A percentile compares a stretch with the other conserved stretches of the same genome.
Conservation (phyloP, 64 coral and sea anemone species). For the Trachythela sp. region DNA sequence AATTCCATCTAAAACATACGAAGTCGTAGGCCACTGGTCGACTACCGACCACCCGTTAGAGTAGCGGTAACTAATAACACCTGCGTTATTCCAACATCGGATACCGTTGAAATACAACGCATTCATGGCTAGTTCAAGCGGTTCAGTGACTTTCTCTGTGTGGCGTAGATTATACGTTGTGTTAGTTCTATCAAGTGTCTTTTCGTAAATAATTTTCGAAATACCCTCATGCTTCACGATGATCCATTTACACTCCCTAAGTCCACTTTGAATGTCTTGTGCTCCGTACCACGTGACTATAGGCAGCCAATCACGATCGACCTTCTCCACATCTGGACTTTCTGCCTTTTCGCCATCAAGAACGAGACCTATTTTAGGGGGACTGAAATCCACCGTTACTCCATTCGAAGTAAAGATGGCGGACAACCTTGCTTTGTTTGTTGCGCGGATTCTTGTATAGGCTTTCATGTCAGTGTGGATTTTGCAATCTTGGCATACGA, state of each 20-base stretch:
- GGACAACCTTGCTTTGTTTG: constrained; percentile 53
- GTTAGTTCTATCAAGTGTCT: not conserved
- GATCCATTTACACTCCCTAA: not conserved
- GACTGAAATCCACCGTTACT: constrained; percentile 55
- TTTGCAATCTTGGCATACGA: constrained; percentile 27
- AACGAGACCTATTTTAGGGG: constrained; percentile 35
- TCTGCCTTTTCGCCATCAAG: constrained; percentile 30
- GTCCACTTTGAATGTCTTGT: not conserved
- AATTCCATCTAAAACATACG: constrained; percentile 49
- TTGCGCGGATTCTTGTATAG: constrained; percentile 43
- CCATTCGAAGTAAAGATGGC: constrained; percentile 61
- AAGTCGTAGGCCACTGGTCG: not conserved
- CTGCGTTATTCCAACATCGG: not conserved
- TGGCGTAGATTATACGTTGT: not conserved
- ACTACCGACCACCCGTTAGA: not conserved
- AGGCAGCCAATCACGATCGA: not conserved
- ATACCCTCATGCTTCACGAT: not conserved
- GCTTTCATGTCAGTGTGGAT: constrained; percentile 42
- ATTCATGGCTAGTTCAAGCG: not conserved
- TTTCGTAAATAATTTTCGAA: not conserved
- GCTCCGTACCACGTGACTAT: constrained; percentile 2
- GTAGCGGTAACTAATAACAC: not conserved
- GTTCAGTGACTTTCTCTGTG: not conserved
- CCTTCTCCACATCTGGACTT: not conserved
- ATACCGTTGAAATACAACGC: not conserved